phyloP scores from a whole-genome alignment of 2,888 invertebrate species.

The Cosmopolites sordidus region DNA sequence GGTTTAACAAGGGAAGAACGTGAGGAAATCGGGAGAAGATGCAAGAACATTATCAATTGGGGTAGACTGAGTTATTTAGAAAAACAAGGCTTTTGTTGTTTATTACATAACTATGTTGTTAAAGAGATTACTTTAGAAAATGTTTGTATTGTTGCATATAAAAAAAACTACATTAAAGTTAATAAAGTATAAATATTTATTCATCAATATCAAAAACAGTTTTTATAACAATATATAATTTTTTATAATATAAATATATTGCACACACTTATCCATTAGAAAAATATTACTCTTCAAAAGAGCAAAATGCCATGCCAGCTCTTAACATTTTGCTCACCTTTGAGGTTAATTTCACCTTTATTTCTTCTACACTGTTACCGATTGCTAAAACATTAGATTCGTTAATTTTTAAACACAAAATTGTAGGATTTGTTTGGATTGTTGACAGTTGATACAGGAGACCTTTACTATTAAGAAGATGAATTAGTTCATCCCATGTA shows the following conservation, averaged over 20 bases:
- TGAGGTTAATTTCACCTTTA: not conserved
- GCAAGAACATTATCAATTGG: constrained; percentile 74
- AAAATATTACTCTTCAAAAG: no score
- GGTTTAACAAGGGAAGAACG: constrained; percentile 50
- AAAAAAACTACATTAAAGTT: no score
- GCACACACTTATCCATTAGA: no score
- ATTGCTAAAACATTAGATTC: constrained; percentile 10
- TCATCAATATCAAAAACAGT: no score
- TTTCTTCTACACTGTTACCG: constrained; percentile 14
- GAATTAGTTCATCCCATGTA: constrained; percentile 18
- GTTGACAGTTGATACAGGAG: constrained; percentile 6
- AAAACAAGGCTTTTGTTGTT: constrained; percentile 56
- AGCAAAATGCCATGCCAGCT: not conserved
- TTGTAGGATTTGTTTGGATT: constrained; percentile 22
- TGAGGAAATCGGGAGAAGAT: constrained; percentile 64
- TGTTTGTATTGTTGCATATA: constrained; percentile 65
- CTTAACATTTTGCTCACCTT: not conserved
- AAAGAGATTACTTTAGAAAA: constrained; percentile 70
- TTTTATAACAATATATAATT: no score
- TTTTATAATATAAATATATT: no score
- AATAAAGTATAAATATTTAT: no score
- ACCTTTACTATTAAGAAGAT: constrained; percentile 6
- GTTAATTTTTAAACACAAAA: constrained; percentile 20
- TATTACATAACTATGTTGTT: constrained; percentile 64
- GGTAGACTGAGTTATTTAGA: constrained; percentile 64